Evolutionary conservation across 1,140 invertebrate species (phyloP).

Genomic region (Psilanteris sp.): DNA sequence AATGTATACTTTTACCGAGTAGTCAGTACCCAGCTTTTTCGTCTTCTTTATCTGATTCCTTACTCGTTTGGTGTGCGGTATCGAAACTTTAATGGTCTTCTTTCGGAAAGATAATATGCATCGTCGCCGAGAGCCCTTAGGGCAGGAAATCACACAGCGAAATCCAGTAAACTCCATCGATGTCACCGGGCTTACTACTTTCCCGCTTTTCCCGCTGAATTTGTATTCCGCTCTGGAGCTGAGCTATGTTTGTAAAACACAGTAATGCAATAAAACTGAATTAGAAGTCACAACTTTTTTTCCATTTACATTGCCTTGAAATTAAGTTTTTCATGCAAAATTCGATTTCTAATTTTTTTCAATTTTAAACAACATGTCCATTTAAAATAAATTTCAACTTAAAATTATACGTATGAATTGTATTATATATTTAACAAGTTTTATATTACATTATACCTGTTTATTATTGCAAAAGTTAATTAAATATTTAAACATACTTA

Average conservation of each 20-base stretch:
- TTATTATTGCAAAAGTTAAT: no score
- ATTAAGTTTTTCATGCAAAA: constrained; percentile 31
- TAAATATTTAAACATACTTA: no score
- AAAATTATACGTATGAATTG: no score
- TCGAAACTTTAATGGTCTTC: constrained; percentile 38
- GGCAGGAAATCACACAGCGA: constrained; percentile 39
- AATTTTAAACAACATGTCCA: not conserved
- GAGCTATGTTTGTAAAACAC: constrained; percentile 54
- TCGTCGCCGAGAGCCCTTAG: constrained; percentile 30
- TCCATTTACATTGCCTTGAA: constrained; percentile 18
- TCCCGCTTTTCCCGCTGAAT: constrained; percentile 37
- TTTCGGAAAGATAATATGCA: constrained; percentile 49
- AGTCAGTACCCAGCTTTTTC: no score
- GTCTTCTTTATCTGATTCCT: constrained; percentile 17
- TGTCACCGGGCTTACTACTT: constrained; percentile 35
- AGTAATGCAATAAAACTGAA: constrained; percentile 47
- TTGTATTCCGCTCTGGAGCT: constrained; percentile 42
- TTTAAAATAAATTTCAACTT: no score
- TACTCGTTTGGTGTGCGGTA: constrained; percentile 12
- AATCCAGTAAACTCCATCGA: constrained; percentile 48
- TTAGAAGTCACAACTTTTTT: constrained; percentile 43
- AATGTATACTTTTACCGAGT: no score
- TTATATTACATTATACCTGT: no score
- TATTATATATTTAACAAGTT: no score
- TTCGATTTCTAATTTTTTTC: constrained; percentile 26